A percentile compares a stretch with the other conserved stretches of the same genome.
Conservation (phyloP, 2,888 invertebrate species). For the Strigamia transsilvanica region DNA sequence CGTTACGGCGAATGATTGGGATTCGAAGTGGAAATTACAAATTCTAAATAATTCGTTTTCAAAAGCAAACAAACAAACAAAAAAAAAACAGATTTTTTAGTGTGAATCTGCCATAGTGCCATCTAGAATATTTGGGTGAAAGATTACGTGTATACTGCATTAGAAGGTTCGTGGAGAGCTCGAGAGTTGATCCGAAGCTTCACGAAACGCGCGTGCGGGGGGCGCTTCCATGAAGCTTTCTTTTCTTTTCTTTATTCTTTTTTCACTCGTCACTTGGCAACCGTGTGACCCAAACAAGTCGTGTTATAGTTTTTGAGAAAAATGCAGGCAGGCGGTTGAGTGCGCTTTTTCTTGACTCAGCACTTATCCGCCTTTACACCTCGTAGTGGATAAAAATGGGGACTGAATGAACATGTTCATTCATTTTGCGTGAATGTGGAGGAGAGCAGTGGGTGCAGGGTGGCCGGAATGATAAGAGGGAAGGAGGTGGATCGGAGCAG, state of each 20-base stretch:
- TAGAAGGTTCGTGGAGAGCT: constrained; percentile 6
- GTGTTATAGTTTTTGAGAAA: neutral
- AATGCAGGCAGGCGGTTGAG: neutral
- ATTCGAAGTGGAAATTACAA: too few relatives aligned
- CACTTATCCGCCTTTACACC: neutral
- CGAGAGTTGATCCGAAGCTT: neutral
- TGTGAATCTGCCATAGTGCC: too few relatives aligned
- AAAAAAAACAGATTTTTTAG: too few relatives aligned
- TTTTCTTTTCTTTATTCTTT: neutral
- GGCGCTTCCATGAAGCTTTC: neutral
- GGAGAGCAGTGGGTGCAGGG: neutral
- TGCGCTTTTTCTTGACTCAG: neutral
- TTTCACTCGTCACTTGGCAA: constrained; percentile 25
- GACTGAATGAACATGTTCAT: constrained; percentile 24
- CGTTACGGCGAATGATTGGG: too few relatives aligned
- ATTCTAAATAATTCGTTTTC: too few relatives aligned
- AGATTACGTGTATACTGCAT: neutral
- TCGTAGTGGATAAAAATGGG: constrained; percentile 5
- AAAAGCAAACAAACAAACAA: too few relatives aligned
- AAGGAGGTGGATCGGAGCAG: neutral
- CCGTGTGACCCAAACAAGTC: neutral
- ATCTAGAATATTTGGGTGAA: neutral
- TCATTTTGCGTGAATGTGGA: neutral
- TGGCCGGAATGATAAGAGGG: neutral
- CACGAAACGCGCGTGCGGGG: constrained; percentile 25